Percentiles rank a stretch among this genome's conserved stretches.
Evolutionary conservation across 2,797 vertebrate species (phyloP).

Genomic region (Nothura maculosa): DNA sequence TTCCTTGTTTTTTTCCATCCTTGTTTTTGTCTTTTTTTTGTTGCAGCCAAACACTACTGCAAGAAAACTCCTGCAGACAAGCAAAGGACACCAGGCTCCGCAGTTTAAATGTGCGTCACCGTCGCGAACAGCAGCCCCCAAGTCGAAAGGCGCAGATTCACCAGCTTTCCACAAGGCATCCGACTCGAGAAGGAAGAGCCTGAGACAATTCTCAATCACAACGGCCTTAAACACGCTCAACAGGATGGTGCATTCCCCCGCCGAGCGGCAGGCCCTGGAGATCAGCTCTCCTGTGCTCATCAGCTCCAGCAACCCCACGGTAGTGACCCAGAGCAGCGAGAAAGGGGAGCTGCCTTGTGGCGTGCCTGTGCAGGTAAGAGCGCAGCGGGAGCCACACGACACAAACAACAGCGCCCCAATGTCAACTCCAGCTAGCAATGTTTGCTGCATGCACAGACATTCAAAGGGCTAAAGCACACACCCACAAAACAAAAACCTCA

Average conservation of each 20-base stretch:
- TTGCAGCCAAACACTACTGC: slow-evolving; percentile 77
- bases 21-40: neutral
- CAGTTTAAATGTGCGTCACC: slow-evolving; percentile 47
- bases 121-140: slow-evolving; percentile 49
- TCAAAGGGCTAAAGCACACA: slow-evolving; percentile 32
- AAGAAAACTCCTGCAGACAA: slow-evolving; percentile 79
- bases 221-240: slow-evolving; percentile 84
- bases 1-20: no score
- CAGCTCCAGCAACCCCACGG: slow-evolving; percentile 84
- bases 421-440: neutral
- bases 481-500: neutral
- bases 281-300: slow-evolving; percentile 84
- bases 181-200: slow-evolving; percentile 79
- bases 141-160: neutral
- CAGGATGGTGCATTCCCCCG: slow-evolving; percentile 82
- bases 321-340: slow-evolving; percentile 69
- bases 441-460: neutral
- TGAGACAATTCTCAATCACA: slow-evolving; percentile 84
- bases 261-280: slow-evolving; percentile 69
- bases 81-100: slow-evolving; percentile 63
- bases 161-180: slow-evolving; percentile 71
- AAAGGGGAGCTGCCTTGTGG: slow-evolving; percentile 51
- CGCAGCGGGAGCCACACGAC: accelerated
- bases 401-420: accelerated
- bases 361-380: slow-evolving; percentile 80